A percentile compares a stretch with the other conserved stretches of the same genome.
These are phyloP conservation scores for Odontamblyopus lacepedii DNA, from an alignment of 2,797 vertebrate genomes.

Conservation along the genomic window DNA sequence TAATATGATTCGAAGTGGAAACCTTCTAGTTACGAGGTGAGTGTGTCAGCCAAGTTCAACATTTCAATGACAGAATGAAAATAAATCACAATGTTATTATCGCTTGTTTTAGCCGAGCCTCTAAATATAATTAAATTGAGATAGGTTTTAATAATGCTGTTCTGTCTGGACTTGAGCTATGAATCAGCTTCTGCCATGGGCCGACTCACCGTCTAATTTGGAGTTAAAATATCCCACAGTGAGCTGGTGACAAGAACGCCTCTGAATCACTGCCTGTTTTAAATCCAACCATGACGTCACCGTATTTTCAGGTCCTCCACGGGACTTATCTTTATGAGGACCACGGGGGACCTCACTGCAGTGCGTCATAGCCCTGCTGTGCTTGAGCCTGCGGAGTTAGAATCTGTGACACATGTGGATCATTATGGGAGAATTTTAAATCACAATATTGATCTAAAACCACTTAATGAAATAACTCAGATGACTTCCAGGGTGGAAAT, in stretches of 20 bases:
- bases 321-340: slow-evolving; percentile 10
- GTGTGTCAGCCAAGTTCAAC: too few species aligned
- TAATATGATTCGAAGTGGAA: too few species aligned
- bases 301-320: slow-evolving; percentile 6
- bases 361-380: not conserved
- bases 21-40: not conserved
- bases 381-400: too few species aligned
- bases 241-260: not conserved
- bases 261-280: slow-evolving; percentile 3
- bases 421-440: too few species aligned
- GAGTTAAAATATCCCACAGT: not conserved
- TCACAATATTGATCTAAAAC: too few species aligned
- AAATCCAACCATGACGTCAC: slow-evolving; percentile 8
- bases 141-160: not conserved
- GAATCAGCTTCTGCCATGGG: slow-evolving; percentile 1
- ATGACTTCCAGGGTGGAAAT: too few species aligned
- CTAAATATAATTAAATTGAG: not conserved
- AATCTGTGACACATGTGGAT: too few species aligned
- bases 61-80: not conserved
- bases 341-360: not conserved
- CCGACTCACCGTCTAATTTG: not conserved
- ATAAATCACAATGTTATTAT: not conserved
- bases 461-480: too few species aligned
- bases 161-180: slow-evolving; percentile 3
- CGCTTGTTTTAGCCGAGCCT: not conserved